Base-by-base conservation (phyloP, 2,888 invertebrate genomes). In the Rhogogaster chlorosoma region DNA sequence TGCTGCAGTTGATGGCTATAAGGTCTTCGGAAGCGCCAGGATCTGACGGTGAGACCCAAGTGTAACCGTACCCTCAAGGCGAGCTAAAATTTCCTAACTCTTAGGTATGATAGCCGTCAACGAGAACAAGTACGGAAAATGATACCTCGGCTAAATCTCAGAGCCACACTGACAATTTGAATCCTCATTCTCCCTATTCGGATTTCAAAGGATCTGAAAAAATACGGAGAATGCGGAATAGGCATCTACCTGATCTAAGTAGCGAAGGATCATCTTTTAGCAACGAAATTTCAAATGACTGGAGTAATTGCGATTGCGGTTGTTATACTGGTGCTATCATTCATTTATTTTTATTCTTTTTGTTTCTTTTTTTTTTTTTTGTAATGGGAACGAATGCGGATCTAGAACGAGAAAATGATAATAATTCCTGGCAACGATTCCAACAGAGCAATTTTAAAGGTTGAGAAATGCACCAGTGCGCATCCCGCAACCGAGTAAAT, bases 11-110 rank as follows among this genome's bases (percentile, higher is more conserved):
- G 36, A 29, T 32, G 22, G 26, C 38, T 29, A 57, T 38, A 29
- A 80, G 38, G 61, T 61, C 80, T 22, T 80, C 61, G 61, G 57
- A 80, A 80, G 80, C 38, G 22, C 18, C 38, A 22, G 36, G 57
- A 53, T 22, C 57, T 61, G 57, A 36, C 10, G 61, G 10, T 38
- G n/a, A 77, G 32, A 38, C 38, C 22, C 18, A 29, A 80, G 80
- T 80, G 80, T 80, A 80, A 80, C 57, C 80, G 80, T 61, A 80
- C 49, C 80, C 61, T 61, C 38, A 61, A 61, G 80, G 61, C 61
- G 32, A 49, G 32, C 49, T 32, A 32, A 53, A 53, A 53, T 61
- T 57, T 38, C 15, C 36, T 15, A 61, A 57, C 18, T 61, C 57
- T 61, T 38, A 26, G 80, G 36, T 77, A 22, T 1, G 70, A 9